Evolutionary conservation across 2,113 vertebrate genomes (phyloP).

Genomic region (Tichodroma muraria): DNA sequence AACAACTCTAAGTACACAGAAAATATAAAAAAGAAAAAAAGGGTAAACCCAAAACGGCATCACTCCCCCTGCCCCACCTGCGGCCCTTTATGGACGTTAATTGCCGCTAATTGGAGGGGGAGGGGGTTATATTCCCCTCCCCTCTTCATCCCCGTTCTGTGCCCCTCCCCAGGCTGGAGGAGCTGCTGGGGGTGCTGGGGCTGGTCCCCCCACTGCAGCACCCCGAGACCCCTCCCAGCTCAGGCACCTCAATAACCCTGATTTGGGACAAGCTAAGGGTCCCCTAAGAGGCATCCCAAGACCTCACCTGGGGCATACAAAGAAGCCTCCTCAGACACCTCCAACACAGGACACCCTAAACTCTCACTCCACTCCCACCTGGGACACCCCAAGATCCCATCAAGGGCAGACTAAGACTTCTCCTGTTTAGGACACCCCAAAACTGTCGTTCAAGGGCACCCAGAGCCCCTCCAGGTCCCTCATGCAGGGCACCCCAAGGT

Average conservation of each 20-base stretch:
- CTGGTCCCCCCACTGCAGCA: neutral
- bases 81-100: neutral
- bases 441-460: neutral
- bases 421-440: neutral
- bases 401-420: neutral
- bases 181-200: neutral
- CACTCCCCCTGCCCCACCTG: accelerated
- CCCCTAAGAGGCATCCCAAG: neutral
- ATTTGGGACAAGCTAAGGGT: neutral
- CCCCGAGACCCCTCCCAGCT: neutral
- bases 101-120: neutral
- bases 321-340: neutral
- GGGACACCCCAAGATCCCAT: no score
- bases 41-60: neutral
- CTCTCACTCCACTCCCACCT: neutral
- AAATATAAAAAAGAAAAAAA: neutral
- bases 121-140: neutral
- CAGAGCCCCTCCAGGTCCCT: neutral
- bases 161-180: neutral
- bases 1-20: no score
- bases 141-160: neutral
- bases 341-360: neutral
- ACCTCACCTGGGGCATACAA: no score
- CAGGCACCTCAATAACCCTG: no score
- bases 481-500: neutral